phyloP scores from a whole-genome alignment of 2,113 vertebrate species.

The Brachyistius frenatus region DNA sequence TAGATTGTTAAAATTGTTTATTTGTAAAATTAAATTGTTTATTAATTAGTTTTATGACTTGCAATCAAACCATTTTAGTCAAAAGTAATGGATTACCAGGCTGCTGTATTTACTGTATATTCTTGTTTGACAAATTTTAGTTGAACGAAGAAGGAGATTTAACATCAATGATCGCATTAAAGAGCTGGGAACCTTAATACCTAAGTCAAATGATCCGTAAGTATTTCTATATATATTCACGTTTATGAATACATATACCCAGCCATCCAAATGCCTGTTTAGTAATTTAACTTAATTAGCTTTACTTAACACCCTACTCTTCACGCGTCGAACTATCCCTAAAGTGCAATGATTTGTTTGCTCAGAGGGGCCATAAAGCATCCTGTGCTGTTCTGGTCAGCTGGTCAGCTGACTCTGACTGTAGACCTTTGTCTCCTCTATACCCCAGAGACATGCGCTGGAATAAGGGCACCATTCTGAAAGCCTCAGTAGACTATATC shows the following conservation, averaged over 20 bases:
- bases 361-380: conserved; percentile 78
- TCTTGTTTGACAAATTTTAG: conserved; percentile 69
- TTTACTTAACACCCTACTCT: conserved; percentile 12
- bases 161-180: conserved; percentile 97
- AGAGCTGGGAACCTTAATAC: conserved; percentile 92
- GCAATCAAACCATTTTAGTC: no score
- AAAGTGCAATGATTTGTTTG: conserved; percentile 20
- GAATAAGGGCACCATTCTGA: conserved; percentile 97
- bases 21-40: no score
- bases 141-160: conserved; percentile 92
- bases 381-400: conserved; percentile 63
- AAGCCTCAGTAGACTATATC: conserved; percentile 96
- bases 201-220: conserved; percentile 94
- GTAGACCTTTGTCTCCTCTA: conserved; percentile 70
- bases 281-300: neutral
- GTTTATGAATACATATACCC: neutral
- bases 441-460: conserved; percentile 92
- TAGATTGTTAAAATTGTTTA: no score
- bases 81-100: no score
- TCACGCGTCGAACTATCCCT: neutral
- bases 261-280: neutral
- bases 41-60: no score
- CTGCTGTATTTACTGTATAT: neutral
- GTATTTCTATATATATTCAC: conserved; percentile 64
- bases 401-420: conserved; percentile 74